Conservation (phyloP, 2,888 invertebrate species). For the Hermodice carunculata region DNA sequence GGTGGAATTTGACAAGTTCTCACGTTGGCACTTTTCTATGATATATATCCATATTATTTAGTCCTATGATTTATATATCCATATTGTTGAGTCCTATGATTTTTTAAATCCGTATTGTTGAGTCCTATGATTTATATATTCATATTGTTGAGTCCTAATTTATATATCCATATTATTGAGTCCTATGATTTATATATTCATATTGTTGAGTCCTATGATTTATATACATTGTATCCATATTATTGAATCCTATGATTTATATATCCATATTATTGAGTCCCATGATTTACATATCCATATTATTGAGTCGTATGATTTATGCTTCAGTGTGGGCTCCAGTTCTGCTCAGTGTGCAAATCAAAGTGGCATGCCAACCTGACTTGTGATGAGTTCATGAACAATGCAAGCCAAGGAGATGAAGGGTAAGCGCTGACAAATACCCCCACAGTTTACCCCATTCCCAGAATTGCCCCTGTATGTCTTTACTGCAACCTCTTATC, state of each 20-base stretch:
- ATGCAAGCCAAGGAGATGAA: conserved; percentile 53
- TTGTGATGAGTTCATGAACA: conserved; percentile 63
- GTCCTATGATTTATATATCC: not conserved
- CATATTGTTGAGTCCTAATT: too few relatives aligned
- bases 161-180: too few relatives aligned
- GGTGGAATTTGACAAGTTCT: too few relatives aligned
- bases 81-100: too few relatives aligned
- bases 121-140: too few relatives aligned
- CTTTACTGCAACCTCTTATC: too few relatives aligned
- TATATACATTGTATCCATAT: not conserved
- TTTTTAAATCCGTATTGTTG: too few relatives aligned
- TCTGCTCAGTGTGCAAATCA: conserved; percentile 67
- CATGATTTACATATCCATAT: not conserved
- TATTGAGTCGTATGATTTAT: not conserved
- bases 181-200: not conserved
- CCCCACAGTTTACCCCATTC: too few relatives aligned
- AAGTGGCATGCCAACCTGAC: conserved; percentile 64
- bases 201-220: not conserved
- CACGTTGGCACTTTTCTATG: too few relatives aligned
- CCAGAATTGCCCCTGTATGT: too few relatives aligned
- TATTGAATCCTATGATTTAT: not conserved
- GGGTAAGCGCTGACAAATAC: conserved; percentile 49
- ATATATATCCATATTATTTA: not conserved
- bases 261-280: not conserved
- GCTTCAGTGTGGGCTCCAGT: conserved; percentile 65